Evolutionary conservation across 2,888 invertebrate species (phyloP).

Genomic region (Podabrus alpinus): DNA sequence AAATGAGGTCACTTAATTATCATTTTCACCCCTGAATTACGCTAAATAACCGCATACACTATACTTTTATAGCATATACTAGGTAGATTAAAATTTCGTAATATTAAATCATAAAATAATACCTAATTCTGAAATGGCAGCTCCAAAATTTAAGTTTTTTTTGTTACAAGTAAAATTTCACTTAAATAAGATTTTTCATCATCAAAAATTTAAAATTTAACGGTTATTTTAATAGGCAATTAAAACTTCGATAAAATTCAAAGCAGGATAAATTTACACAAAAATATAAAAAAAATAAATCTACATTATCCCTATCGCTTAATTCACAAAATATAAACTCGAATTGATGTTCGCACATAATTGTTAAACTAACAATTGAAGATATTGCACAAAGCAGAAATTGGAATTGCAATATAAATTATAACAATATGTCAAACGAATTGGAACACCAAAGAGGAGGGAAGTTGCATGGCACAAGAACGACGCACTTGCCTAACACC

Average conservation of each 20-base stretch:
- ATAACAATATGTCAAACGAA: slow-evolving; percentile 32
- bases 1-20: not conserved
- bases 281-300: not conserved
- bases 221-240: no score
- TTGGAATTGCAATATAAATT: slow-evolving; percentile 24
- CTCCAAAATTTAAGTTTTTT: not conserved
- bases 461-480: slow-evolving; percentile 27
- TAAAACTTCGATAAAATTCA: no score
- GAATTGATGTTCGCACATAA: not conserved
- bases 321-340: not conserved
- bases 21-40: not conserved
- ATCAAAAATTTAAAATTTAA: no score
- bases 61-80: not conserved
- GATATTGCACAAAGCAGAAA: not conserved
- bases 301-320: not conserved
- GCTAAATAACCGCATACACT: not conserved
- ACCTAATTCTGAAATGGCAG: not conserved
- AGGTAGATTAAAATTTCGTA: not conserved
- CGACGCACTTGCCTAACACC: slow-evolving; percentile 27
- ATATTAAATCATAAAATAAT: not conserved
- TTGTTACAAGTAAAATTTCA: not conserved
- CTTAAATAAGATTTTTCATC: no score
- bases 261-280: not conserved
- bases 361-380: slow-evolving; percentile 2
- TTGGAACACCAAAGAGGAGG: slow-evolving; percentile 32